phyloP scores from a whole-genome alignment of 2,888 invertebrate species.

The Drosophila anomelani region DNA sequence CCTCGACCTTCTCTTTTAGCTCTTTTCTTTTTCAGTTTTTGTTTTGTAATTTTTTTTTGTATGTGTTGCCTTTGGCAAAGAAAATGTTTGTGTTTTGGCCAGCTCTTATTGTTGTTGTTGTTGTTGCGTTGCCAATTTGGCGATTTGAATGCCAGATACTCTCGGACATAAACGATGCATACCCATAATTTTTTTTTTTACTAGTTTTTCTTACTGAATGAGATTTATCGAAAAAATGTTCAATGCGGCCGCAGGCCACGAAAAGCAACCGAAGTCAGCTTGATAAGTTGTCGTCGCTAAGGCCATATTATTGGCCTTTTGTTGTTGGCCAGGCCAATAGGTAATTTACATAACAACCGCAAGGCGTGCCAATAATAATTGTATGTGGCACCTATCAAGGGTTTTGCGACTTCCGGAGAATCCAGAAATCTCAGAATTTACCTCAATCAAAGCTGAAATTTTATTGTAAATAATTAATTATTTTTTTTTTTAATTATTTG shows the following conservation, averaged over 20 bases:
- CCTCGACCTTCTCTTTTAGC: constrained; percentile 42
- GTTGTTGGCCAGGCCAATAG: constrained; percentile 56
- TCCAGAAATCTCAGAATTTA: neutral
- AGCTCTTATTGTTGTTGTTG: constrained; percentile 3
- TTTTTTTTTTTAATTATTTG: too few species aligned
- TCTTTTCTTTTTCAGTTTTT: constrained; percentile 5
- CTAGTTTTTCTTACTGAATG: constrained; percentile 39
- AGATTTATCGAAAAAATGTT: constrained; percentile 60
- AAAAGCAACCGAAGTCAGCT: constrained; percentile 54
- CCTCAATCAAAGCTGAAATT: neutral
- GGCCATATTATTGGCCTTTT: constrained; percentile 23
- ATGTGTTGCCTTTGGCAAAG: constrained; percentile 36
- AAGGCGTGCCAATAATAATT: constrained; percentile 57
- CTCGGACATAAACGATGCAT: constrained; percentile 43
- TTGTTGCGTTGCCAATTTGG: constrained; percentile 45
- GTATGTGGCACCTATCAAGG: constrained; percentile 39
- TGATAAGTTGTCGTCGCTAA: constrained; percentile 59
- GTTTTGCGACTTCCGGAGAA: constrained; percentile 6
- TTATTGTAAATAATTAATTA: neutral
- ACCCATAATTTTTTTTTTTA: constrained; percentile 44
- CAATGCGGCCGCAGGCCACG: constrained; percentile 50
- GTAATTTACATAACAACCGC: constrained; percentile 71
- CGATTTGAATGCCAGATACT: constrained; percentile 49
- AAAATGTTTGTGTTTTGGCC: constrained; percentile 43
- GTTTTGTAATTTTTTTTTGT: neutral